Conservation (phyloP, 2,113 vertebrate genomes). For the Nothocercus nigrocapillus region DNA sequence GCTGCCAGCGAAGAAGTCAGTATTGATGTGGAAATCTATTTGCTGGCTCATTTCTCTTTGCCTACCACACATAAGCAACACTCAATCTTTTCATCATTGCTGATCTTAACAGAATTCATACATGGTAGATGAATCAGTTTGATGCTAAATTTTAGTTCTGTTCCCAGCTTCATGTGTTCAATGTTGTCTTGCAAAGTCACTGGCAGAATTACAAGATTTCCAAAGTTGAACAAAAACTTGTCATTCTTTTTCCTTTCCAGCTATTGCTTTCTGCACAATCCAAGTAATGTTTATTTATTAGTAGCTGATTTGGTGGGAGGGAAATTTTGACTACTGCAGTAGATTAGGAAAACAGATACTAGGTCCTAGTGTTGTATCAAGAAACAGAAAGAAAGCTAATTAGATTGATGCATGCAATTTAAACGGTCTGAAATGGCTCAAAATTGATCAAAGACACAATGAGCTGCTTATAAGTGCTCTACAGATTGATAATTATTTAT, state of each 20-base stretch:
- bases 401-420: background rate
- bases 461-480: background rate
- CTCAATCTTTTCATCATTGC: background rate
- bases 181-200: background rate
- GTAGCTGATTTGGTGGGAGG: background rate
- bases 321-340: background rate
- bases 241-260: background rate
- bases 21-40: background rate
- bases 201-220: background rate
- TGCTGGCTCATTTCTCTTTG: background rate
- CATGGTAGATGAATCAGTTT: background rate
- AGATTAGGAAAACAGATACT: background rate
- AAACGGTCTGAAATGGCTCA: background rate
- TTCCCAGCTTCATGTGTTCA: fast-evolving
- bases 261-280: fast-evolving
- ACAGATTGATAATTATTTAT: background rate
- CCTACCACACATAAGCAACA: background rate
- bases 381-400: background rate
- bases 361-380: background rate
- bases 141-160: background rate
- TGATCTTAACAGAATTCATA: background rate
- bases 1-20: background rate
- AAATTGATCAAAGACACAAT: background rate
- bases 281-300: background rate
- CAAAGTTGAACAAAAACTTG: background rate